Base-by-base conservation (phyloP, 2,888 invertebrate genomes). In the Agonopterix subpropinquella region DNA sequence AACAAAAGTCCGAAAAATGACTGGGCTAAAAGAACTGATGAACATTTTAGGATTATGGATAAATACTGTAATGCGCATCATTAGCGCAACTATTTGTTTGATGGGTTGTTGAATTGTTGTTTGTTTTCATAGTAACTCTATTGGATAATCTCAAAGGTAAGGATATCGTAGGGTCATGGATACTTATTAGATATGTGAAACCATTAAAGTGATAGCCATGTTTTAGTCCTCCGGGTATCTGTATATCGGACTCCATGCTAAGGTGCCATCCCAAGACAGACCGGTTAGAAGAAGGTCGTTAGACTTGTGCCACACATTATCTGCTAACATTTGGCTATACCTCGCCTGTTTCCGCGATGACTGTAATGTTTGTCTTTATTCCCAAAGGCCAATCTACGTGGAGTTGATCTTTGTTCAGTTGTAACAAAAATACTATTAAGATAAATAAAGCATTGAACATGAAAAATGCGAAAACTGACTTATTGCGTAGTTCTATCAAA, bases 401-500 rank as follows among this genome's bases (percentile, higher is more conserved):
- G 84, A 98, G 93, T 90, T 96, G 96, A 91, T 98, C 97, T 93
- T 98, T 98, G 91, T 98, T 98, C 89, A 98, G 93, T 93, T 99
- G 98, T 84, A 99, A 95, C 89, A 99, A 95, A 91, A 99, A 97
- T 79, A 99, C 98, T 89, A 98, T 96, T 90, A 99, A 94, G 84
- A 98, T 97, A 93, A 98, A 99, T 80, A 99, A 93, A 87, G 98
- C 96, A 93, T 99, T 99, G 92, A 98, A 95, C 98, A 99, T 98
- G 91, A 98, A 95, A 93, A 98, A 98, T 80, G 96, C 96, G 89
- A 98, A 97, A 77, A 97, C 97, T 74, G 96, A 96, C 89, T 98
- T 97, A 93, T 98, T 98, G 78, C 98, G 92, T 78, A 98, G 93
- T 80, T 98, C 98, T 80, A 96, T 92, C 86, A 99, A 92, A 88